Evolutionary conservation across 2,113 vertebrate genomes (phyloP), one percentile per base, ranked within the genome.

Genomic region (Panurus biarmicus): DNA sequence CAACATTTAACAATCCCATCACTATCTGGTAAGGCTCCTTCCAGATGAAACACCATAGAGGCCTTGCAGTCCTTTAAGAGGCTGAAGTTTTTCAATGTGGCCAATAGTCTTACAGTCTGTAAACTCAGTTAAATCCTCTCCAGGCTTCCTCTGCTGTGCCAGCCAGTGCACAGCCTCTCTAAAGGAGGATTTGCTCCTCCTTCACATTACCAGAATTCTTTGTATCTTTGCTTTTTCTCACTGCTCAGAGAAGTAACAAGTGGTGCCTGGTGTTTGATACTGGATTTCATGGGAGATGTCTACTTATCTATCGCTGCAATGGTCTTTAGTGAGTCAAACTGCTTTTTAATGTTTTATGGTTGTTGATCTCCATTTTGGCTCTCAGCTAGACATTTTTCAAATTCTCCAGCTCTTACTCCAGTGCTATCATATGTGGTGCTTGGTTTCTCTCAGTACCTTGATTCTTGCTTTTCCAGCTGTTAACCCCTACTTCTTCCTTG

Each of bases 211-310:
- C 66, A 60, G 92, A 87, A 95, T 95, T 91, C 90, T 73, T 93
- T 42, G 10, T 40, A 45, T 58, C 80, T 86, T 94, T 80, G 47
- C 56, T 80, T 74, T 62, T 72, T 33, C 70, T 86, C 90, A 81
- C 60, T 10, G 28, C 69, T 90, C 8, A 0, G 36, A 79, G 76
- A 60, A 93, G 88, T 80, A 96, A 94, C 94, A 96, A 93, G 82
- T 96, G 95, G 95, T 86, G 78, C 93, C 94, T 94, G 94, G 92
- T 96, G 81, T 89, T 53, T 80, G 77, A 88, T 90, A 76, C 28
- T 4, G 71, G 12, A 11, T 91, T 96, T 94, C 88, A 87, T 66
- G 79, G 65, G 74, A 87, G 66, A 92, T 1, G 8, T 44, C 71
- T 73, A 77, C 64, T 74, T 94, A 94, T 81, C 87, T 88, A 96